Conservation (phyloP, 2,797 vertebrate species). For the Heliangelus exortis region DNA sequence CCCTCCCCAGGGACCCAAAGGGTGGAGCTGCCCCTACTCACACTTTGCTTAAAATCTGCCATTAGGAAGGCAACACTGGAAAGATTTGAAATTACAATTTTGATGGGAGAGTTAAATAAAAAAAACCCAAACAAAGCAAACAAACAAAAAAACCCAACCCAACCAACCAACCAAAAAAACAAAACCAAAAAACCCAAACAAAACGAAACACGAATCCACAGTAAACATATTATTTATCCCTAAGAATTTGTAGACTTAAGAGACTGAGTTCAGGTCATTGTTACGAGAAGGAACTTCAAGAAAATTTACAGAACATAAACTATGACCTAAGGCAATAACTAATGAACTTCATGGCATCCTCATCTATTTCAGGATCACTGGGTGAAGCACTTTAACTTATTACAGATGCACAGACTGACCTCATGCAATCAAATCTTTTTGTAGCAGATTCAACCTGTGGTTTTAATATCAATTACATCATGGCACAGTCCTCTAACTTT, state of each 20-base stretch:
- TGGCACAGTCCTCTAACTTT: slow-evolving; percentile 21
- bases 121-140: too few species aligned
- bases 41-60: slow-evolving; percentile 39
- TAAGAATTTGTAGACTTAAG: slow-evolving; percentile 37
- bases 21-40: slow-evolving; percentile 25
- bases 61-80: background rate
- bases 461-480: slow-evolving; percentile 61
- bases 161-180: too few species aligned
- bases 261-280: slow-evolving; percentile 71
- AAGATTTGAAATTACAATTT: slow-evolving; percentile 3
- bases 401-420: slow-evolving; percentile 73
- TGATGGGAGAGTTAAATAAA: background rate
- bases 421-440: slow-evolving; percentile 71
- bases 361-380: slow-evolving; percentile 77
- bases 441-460: slow-evolving; percentile 46
- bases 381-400: slow-evolving; percentile 81
- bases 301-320: slow-evolving; percentile 81
- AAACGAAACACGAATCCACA: too few species aligned
- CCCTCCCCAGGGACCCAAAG: slow-evolving; percentile 51
- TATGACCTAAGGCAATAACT: slow-evolving; percentile 84
- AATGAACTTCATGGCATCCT: slow-evolving; percentile 83
- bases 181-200: too few species aligned
- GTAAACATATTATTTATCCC: background rate
- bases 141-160: too few species aligned
- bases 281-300: slow-evolving; percentile 52